phyloP scores from a whole-genome alignment of 2,113 vertebrate genomes.

The Abramis brama region DNA sequence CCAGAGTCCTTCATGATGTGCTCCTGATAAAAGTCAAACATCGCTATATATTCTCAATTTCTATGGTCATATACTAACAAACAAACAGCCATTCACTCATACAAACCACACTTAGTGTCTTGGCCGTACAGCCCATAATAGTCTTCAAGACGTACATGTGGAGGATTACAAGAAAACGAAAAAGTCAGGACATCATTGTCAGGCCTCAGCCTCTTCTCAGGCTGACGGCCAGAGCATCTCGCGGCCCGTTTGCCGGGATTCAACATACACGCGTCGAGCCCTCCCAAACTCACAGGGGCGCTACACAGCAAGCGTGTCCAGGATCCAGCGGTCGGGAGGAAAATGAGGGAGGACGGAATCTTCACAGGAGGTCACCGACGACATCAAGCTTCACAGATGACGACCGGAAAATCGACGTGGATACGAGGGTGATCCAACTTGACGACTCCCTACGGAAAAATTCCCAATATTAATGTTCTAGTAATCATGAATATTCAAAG shows the following conservation, averaged over 20 bases:
- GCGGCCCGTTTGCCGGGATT: background rate
- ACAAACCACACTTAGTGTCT: slow-evolving; percentile 19
- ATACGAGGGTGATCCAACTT: slow-evolving; percentile 94
- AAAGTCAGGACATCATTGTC: slow-evolving; percentile 18
- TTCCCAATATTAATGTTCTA: background rate
- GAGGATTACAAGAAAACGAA: slow-evolving; percentile 1
- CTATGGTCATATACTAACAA: slow-evolving; percentile 17
- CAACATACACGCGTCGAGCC: slow-evolving; percentile 23
- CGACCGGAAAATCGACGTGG: slow-evolving; percentile 96
- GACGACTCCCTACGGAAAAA: slow-evolving; percentile 86
- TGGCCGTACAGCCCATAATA: slow-evolving; percentile 22
- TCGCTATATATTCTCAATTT: background rate
- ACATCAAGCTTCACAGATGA: slow-evolving; percentile 94
- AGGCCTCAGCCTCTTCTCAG: slow-evolving; percentile 13
- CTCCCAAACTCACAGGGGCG: slow-evolving; percentile 16
- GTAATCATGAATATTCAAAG: background rate
- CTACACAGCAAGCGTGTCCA: slow-evolving; percentile 25
- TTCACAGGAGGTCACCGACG: slow-evolving; percentile 47
- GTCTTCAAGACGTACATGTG: slow-evolving; percentile 2
- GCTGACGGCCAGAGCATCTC: background rate
- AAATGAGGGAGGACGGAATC: slow-evolving; percentile 64
- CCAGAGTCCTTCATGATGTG: background rate
- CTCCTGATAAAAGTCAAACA: slow-evolving; percentile 9
- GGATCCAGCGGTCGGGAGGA: slow-evolving; percentile 24
- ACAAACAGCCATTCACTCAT: slow-evolving; percentile 12